Evolutionary conservation across 2,113 vertebrate species (phyloP), one percentile per base, ranked within the genome.

Genomic region (Argyrosomus japonicus): DNA sequence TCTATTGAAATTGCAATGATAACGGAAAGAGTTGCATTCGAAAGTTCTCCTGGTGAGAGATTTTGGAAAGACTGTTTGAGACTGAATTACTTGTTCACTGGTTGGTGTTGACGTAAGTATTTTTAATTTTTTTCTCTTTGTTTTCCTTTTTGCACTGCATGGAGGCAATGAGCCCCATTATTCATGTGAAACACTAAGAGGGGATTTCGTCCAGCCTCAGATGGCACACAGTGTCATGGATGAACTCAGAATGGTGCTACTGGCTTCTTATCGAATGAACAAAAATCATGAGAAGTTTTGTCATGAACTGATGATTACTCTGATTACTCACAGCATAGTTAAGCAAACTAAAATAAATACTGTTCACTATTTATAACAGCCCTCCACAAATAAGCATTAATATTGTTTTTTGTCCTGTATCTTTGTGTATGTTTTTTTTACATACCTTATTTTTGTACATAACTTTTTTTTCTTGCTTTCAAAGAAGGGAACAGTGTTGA

Each of bases 401-500:
- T 86, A 76, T 36, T 65, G 15, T 82, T 75, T 51, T 53, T 62
- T 80, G 83, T 83, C 60, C 74, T 50, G 72, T 81, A 63, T 83
- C 53, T 69, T 77, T 83, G 68, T 88, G 60, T 84, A 29, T 80
- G 58, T 78, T 83, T 71, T 85, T 91, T 87, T 71, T 79, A 82
- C 79, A 87, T 81, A 50, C 77, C 72, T 85, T 84, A 79, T 91
- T 92, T 93, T 92, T 93, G 89, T 93, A 93, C 83, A 92, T 92
- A 90, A 72, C 17, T 75, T 86, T 72, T 72, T 80, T 50, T 71
- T 77, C 76, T 89, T 71, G 56, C 75, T 88, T 93, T 93, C 29
- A 88, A 93, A 93, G 77, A 91, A 91, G 88, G 92, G 91, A 93
- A 91, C 79, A 79, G 82, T 92, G 76, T 89, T 91, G 89, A 92